These are phyloP conservation scores for Tor tambroides DNA, from an alignment of 2,113 vertebrate genomes.

Conservation along the genomic window DNA sequence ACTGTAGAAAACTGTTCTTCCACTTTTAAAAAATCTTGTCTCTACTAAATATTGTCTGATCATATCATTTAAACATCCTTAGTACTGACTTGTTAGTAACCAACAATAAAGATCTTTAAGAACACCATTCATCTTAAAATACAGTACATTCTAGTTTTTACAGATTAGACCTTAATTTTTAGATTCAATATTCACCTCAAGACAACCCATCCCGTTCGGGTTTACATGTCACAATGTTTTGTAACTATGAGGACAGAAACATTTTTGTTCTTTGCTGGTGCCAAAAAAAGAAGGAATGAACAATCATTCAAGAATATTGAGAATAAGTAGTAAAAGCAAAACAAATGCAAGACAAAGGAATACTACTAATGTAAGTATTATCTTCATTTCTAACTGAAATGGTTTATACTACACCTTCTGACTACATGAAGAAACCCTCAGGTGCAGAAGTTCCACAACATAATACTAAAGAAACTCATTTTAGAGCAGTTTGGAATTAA, in stretches of 20 bases:
- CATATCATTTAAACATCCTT: background rate
- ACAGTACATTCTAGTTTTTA: background rate
- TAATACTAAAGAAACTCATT: background rate
- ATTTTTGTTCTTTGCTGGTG: background rate
- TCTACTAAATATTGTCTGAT: background rate
- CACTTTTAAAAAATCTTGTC: background rate
- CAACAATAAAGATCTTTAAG: background rate
- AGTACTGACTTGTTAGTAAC: background rate
- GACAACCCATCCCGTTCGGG: background rate
- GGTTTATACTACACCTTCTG: background rate
- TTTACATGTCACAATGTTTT: background rate
- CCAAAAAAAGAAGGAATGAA: background rate
- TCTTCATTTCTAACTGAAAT: background rate
- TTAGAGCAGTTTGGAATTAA: background rate
- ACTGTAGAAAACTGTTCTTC: background rate
- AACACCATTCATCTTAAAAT: background rate
- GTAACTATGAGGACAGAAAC: background rate
- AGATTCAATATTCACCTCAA: background rate
- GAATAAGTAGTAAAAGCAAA: background rate
- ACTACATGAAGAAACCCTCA: background rate
- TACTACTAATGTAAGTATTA: background rate
- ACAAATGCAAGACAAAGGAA: background rate
- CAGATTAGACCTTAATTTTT: background rate
- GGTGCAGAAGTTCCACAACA: background rate
- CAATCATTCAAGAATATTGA: background rate